Percentiles rank a stretch among this genome's conserved stretches.
Conservation (phyloP, 2,797 vertebrate genomes). For the Pampus argenteus region DNA sequence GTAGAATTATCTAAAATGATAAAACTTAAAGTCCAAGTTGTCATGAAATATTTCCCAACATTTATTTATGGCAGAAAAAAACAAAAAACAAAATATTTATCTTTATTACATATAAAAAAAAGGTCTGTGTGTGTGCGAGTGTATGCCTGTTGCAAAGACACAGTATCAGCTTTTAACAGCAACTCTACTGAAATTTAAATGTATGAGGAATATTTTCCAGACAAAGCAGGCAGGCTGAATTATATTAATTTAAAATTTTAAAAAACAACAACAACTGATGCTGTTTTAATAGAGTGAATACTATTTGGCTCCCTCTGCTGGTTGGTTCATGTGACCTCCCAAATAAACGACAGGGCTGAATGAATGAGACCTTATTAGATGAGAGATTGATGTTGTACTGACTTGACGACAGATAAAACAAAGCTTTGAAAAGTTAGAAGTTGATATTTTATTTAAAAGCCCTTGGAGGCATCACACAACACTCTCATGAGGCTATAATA, state of each 20-base stretch:
- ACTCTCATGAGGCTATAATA: not conserved
- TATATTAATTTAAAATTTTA: too few species aligned
- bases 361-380: not conserved
- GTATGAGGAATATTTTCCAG: not conserved
- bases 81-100: too few species aligned
- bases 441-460: not conserved
- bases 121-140: too few species aligned
- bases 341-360: not conserved
- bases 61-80: not conserved
- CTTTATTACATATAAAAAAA: too few species aligned
- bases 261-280: accelerated
- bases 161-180: not conserved
- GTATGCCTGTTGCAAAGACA: not conserved
- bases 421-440: not conserved
- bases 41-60: not conserved
- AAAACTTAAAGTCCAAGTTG: not conserved
- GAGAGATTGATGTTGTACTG: not conserved
- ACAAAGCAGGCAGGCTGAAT: not conserved
- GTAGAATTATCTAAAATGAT: not conserved
- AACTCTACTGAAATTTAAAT: not conserved
- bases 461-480: not conserved
- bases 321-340: not conserved
- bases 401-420: not conserved
- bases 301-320: constrained; percentile 72
- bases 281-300: constrained; percentile 24